Evolutionary conservation across 2,113 vertebrate species (phyloP).

Genomic region (Lethenteron camtschaticum): DNA sequence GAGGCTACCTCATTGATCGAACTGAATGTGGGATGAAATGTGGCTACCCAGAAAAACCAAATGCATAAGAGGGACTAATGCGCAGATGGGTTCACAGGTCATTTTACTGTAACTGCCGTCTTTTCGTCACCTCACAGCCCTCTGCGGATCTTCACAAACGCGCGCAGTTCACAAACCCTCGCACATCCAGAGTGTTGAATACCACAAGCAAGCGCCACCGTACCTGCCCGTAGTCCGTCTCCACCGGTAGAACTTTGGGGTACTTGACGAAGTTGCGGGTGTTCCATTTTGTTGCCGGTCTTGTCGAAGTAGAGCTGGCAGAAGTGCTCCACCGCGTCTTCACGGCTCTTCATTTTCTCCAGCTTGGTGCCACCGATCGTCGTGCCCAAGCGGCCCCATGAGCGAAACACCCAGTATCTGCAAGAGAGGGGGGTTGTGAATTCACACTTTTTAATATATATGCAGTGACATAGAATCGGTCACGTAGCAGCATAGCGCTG

Average conservation of each 20-base stretch:
- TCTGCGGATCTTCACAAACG: too few relatives aligned
- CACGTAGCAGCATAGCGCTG: neutral
- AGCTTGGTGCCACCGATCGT: slow-evolving; percentile 84
- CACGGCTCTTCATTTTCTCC: slow-evolving; percentile 68
- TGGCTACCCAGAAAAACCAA: too few relatives aligned
- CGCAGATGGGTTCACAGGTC: too few relatives aligned
- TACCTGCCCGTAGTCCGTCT: slow-evolving; percentile 97
- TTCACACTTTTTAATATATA: too few relatives aligned
- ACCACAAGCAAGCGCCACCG: neutral
- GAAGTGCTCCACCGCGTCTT: slow-evolving; percentile 72
- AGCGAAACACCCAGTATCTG: slow-evolving; percentile 95
- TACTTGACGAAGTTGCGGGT: slow-evolving; percentile 71
- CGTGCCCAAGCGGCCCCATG: slow-evolving; percentile 90
- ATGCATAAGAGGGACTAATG: too few relatives aligned
- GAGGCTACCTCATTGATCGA: too few relatives aligned
- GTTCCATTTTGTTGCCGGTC: slow-evolving; percentile 72
- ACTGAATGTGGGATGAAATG: too few relatives aligned
- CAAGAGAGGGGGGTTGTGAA: neutral
- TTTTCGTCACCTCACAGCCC: too few relatives aligned
- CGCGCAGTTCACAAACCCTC: too few relatives aligned
- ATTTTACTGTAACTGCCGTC: too few relatives aligned
- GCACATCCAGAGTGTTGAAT: too few relatives aligned
- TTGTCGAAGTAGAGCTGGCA: slow-evolving; percentile 75
- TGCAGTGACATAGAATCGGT: neutral
- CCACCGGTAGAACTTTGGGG: slow-evolving; percentile 86